Base-by-base conservation (phyloP, 2,888 invertebrate genomes). In the Campaea margaritaria region DNA sequence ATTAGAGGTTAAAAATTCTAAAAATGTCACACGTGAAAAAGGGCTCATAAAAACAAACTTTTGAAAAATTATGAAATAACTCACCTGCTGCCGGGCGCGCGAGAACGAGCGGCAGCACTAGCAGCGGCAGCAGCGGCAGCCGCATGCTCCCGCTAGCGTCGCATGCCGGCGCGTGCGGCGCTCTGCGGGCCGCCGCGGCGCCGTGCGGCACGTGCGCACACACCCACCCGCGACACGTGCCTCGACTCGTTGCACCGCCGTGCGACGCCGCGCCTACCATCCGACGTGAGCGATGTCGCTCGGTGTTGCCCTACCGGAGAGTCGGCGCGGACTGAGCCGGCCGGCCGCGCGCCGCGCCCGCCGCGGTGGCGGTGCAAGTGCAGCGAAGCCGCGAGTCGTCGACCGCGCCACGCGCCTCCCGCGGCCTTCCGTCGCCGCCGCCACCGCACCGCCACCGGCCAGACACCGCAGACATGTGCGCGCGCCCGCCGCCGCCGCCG, bases 81-180 rank as follows among this genome's bases (percentile, higher is more conserved):
- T 89, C 74, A 91, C 91, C 91, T 87, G 89, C 86, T 80, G 89
- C 89, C 83, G 90, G 90, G 82, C 85, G 87, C 85, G 85, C 87
- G 74, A 91, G 88, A 83, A 89, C 82, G 84, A 92, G 88, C 85
- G 88, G 87, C 87, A 90, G 86, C 85, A 89, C 85, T 78, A 90
- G 85, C 80, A 91, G 86, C 86, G 90, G 89, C 88, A 90, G 87
- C 83, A 90, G 78, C 75, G 86, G 88, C 86, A 89, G 86, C 87
- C 89, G 91, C 91, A 91, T 91, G 88, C 88, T 87, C 85, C 76
- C 76, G 80, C 84, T 88, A 87, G 79, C 83, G 86, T 78, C 78
- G 86, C 91, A 90, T 90, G 85, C 78, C 85, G 87, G 87, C 85
- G 86, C 85, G 81, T 76, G 83, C 82, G 82, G 78, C 78, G 83